These are phyloP conservation scores for Phylloscopus trochiloides DNA, from an alignment of 2,113 vertebrate genomes.

Conservation along the genomic window DNA sequence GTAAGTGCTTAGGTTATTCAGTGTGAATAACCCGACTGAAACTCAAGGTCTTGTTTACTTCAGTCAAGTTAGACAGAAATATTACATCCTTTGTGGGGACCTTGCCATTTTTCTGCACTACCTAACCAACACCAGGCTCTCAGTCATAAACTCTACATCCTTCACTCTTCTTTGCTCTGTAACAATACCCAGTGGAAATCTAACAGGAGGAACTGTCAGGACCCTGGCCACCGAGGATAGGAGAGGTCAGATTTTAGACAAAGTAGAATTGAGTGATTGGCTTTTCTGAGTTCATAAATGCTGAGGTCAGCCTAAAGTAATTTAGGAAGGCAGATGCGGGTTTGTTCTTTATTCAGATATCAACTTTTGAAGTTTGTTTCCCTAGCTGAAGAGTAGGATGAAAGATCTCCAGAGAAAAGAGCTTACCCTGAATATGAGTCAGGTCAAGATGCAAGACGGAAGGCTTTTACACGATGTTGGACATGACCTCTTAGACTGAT, in stretches of 20 bases:
- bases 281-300: not conserved
- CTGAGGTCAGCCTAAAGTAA: not conserved
- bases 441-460: not conserved
- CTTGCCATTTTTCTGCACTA: not conserved
- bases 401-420: not conserved
- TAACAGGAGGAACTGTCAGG: not conserved
- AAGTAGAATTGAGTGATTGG: not conserved
- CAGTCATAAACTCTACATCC: fast-evolving
- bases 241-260: not conserved
- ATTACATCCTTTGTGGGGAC: not conserved
- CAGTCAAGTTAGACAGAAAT: not conserved
- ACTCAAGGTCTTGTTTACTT: not conserved
- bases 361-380: not conserved
- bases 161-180: not conserved
- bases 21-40: not conserved
- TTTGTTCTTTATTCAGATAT: not conserved
- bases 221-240: fast-evolving
- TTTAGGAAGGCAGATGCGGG: not conserved
- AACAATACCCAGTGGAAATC: not conserved
- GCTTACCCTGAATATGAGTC: not conserved
- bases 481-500: not conserved
- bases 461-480: fast-evolving
- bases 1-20: not conserved
- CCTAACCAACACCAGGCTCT: fast-evolving
- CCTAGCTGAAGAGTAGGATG: not conserved